Base-by-base conservation (phyloP, 2,113 vertebrate genomes). In the Campylomormyrus tamandua region DNA sequence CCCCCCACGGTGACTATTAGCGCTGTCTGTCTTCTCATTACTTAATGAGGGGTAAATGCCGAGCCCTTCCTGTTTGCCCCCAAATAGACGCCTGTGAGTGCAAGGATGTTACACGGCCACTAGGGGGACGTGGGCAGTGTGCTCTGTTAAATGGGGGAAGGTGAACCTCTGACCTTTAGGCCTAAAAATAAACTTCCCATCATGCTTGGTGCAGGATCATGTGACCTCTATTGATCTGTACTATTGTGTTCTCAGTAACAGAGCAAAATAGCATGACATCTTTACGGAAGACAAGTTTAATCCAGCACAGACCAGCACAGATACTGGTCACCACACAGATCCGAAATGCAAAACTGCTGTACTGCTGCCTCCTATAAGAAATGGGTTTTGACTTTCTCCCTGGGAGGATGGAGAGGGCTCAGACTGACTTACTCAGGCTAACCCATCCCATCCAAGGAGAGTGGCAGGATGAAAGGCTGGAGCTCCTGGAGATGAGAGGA, bases 371-470 rank as follows among this genome's bases (percentile, higher is more conserved):
- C 1, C 21, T 39, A 58, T 3, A 21, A 15, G 19, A 15, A 19
- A 45, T 39, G 70, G 31, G 31, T 11, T 56, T 27, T 42, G 11
- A 11, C 17, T 70, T 19, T 83, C 2, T 49, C 49, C 35, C 2
- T 13, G 88, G 35, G 49, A 49, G 9, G 74, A 83, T 19, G 89
- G 21, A 5, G 5, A n/a, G 24, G 21, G 52, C 42, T 89, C 49
- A 62, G 52, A 89, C 58, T 52, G 49, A 77, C 35, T 84, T 17
- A 2, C 52, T 88, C 31, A 50, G 74, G 74, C 74, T 84, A 39
- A 46, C 21, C 24, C 35, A 31, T 74, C 74, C 39, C 27, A 42
- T 42, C 52, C 52, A 94, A 94, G 92, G 92, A 95, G 52, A 84
- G 70, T 35, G 89, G 89, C 86, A 80, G 45, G 91, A 88, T 53